These are phyloP conservation scores for Phenacoccus solenopsis DNA, from an alignment of 1,140 invertebrate genomes.

Conservation along the genomic window DNA sequence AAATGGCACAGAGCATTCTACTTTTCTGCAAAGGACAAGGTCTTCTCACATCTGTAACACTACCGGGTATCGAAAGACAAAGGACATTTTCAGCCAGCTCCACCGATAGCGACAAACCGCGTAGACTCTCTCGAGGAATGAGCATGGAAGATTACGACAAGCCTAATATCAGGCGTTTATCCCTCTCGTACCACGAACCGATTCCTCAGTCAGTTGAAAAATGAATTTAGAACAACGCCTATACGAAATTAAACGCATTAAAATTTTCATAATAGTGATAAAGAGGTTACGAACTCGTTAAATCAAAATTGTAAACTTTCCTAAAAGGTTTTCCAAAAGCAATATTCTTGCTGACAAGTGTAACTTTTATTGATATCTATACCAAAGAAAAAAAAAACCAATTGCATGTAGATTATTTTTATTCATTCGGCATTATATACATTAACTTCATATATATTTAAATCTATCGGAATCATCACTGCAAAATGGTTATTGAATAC, in stretches of 20 bases:
- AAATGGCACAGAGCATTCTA: conserved; percentile 63
- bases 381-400: too few species aligned
- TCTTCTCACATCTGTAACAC: conserved; percentile 53
- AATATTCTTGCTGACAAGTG: background rate
- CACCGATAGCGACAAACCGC: conserved; percentile 33
- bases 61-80: conserved; percentile 52
- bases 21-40: conserved; percentile 72
- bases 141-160: conserved; percentile 74
- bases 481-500: too few species aligned
- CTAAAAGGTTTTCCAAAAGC: background rate
- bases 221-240: too few species aligned
- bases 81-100: conserved; percentile 43
- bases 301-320: background rate
- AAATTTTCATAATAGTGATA: background rate
- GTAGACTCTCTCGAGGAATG: conserved; percentile 50
- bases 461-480: too few species aligned
- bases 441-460: too few species aligned
- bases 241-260: background rate
- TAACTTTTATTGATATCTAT: too few species aligned
- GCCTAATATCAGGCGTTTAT: conserved; percentile 59
- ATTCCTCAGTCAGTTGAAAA: conserved; percentile 19
- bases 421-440: too few species aligned
- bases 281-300: background rate
- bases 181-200: conserved; percentile 38
- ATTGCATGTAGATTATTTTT: background rate